Percentiles rank a stretch among this genome's conserved stretches.
These are phyloP conservation scores for Thaumetopoea pityocampa DNA, from an alignment of 1,140 invertebrate species.

Conservation along the genomic window DNA sequence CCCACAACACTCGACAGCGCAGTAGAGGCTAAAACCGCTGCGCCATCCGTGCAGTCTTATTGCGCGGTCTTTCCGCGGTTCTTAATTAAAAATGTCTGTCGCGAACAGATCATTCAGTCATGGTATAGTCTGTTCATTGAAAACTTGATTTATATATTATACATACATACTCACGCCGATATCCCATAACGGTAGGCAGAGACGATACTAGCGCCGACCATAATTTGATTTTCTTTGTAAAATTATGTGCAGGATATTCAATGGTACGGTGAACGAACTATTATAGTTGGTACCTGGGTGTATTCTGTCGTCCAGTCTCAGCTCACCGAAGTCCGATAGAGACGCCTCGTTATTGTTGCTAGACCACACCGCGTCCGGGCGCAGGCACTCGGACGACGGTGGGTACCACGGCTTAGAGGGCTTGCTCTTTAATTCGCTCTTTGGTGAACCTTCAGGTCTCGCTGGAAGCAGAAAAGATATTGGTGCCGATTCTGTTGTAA, in stretches of 20 bases:
- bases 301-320: constrained; percentile 44
- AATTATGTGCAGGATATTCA: background rate
- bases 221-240: constrained; percentile 2
- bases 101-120: too few species aligned
- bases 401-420: constrained; percentile 43
- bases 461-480: background rate
- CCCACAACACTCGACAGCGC: too few species aligned
- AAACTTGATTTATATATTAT: too few species aligned
- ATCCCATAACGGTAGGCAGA: too few species aligned
- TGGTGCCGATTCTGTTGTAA: constrained; percentile 2
- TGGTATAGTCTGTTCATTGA: too few species aligned
- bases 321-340: constrained; percentile 31
- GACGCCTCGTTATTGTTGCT: constrained; percentile 18
- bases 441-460: background rate
- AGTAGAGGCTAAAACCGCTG: too few species aligned
- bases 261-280: background rate
- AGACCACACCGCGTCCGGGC: constrained; percentile 17
- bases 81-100: too few species aligned
- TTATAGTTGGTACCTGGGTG: constrained; percentile 43
- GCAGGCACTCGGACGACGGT: constrained; percentile 21
- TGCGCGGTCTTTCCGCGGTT: too few species aligned
- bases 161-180: too few species aligned
- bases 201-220: too few species aligned
- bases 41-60: too few species aligned
- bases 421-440: too few species aligned